Evolutionary conservation across 2,113 vertebrate genomes (phyloP).

Genomic region (Grus americana): DNA sequence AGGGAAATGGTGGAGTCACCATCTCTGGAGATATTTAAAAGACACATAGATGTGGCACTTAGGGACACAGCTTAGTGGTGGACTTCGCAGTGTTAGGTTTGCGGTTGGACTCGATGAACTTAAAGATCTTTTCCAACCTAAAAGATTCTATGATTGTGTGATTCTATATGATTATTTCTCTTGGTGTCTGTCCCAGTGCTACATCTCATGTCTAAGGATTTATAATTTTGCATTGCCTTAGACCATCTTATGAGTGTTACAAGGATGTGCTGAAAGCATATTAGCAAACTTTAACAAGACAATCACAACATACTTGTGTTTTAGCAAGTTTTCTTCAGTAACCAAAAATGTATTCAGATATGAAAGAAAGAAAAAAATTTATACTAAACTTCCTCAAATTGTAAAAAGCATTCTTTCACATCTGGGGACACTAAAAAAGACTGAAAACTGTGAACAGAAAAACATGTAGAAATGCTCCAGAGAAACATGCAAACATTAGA

Average conservation of each 20-base stretch:
- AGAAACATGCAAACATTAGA: background rate
- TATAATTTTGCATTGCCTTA: background rate
- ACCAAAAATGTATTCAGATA: background rate
- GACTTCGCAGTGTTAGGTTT: too few species aligned
- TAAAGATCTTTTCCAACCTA: background rate
- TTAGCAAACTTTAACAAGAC: background rate
- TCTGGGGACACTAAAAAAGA: background rate
- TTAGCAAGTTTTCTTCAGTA: background rate
- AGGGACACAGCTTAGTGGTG: too few species aligned
- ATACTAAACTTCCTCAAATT: background rate
- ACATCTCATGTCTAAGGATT: background rate
- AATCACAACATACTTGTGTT: fast-evolving
- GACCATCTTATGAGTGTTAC: background rate
- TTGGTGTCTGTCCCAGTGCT: background rate
- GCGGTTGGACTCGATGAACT: background rate
- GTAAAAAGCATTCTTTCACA: background rate
- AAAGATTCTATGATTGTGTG: background rate
- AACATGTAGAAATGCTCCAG: background rate
- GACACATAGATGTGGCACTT: too few species aligned
- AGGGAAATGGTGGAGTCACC: too few species aligned
- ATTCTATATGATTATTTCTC: background rate
- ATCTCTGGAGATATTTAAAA: too few species aligned
- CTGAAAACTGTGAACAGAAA: background rate
- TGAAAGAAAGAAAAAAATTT: background rate
- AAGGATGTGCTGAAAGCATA: background rate